Evolutionary conservation across 1,140 invertebrate genomes (phyloP).

Genomic region (Periplaneta americana): DNA sequence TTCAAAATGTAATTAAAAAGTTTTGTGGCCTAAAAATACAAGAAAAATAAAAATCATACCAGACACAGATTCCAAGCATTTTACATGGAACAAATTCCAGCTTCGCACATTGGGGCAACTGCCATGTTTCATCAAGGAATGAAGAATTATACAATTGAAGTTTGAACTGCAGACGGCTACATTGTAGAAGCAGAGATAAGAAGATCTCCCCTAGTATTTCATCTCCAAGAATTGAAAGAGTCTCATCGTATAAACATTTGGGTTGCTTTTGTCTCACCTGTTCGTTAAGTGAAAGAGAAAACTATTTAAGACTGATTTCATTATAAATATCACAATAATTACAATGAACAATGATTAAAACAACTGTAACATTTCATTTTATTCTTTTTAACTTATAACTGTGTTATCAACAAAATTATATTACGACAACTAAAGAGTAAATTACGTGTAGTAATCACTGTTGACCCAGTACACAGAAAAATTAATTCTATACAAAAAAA

Average conservation of each 20-base stretch:
- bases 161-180: conserved; percentile 45
- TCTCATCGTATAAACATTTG: background rate
- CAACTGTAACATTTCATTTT: no score
- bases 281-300: background rate
- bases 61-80: conserved; percentile 46
- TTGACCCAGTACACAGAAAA: no score
- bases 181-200: conserved; percentile 48
- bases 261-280: background rate
- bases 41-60: no score
- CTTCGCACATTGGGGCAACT: conserved; percentile 38
- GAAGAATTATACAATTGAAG: conserved; percentile 45
- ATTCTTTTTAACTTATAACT: no score
- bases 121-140: conserved; percentile 51
- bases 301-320: background rate
- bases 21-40: no score
- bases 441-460: no score
- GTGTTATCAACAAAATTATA: no score
- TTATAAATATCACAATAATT: background rate
- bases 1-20: no score
- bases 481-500: no score
- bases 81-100: conserved; percentile 50
- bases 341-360: background rate
- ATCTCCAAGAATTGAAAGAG: conserved; percentile 40
- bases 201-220: conserved; percentile 53
- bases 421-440: no score